Conservation (phyloP, 2,113 vertebrate species). For the Antigone vipio region DNA sequence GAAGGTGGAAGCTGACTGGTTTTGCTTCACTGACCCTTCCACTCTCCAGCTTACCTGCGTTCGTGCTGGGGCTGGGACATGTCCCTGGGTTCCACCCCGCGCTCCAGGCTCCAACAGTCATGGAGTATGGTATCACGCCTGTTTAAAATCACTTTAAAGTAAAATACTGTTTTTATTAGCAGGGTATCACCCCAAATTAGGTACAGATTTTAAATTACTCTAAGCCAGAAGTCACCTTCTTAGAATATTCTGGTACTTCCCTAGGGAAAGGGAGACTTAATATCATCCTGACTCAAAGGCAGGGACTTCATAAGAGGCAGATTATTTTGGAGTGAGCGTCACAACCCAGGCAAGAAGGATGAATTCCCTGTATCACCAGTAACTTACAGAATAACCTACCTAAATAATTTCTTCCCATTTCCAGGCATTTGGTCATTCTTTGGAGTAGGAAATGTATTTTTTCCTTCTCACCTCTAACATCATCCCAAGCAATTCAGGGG, state of each 20-base stretch:
- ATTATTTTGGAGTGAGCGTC: not conserved
- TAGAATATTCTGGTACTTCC: not conserved
- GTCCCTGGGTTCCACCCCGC: not conserved
- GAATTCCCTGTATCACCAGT: not conserved
- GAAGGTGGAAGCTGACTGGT: no score
- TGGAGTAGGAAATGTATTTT: not conserved
- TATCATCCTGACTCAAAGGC: not conserved
- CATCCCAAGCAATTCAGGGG: not conserved
- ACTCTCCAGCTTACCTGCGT: not conserved
- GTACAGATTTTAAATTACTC: not conserved
- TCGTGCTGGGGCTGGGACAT: not conserved
- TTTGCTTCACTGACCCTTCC: not conserved
- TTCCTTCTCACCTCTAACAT: not conserved
- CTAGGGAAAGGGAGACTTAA: not conserved
- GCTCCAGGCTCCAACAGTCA: not conserved
- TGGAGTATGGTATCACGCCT: no score
- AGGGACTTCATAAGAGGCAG: no score
- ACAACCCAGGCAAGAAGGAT: not conserved
- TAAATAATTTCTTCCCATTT: not conserved
- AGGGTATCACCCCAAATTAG: accelerated
- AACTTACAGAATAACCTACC: not conserved
- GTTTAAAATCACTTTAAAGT: not conserved
- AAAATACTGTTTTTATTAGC: not conserved
- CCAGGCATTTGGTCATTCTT: not conserved
- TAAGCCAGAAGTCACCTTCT: accelerated